Evolutionary conservation across 2,113 vertebrate species (phyloP).

Genomic region (Phylloscopus whistleri): DNA sequence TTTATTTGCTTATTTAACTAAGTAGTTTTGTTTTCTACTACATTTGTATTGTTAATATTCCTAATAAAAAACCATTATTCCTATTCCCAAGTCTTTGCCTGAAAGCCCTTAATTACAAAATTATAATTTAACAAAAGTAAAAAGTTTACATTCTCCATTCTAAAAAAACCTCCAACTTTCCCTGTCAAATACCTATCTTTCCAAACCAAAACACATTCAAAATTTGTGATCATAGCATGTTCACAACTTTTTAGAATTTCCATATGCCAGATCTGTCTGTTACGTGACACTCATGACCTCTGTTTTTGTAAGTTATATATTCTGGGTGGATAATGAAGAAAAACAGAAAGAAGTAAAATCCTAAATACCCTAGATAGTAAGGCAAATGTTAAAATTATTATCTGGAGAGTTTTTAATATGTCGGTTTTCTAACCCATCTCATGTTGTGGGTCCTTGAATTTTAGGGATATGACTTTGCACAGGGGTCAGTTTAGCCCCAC

Average conservation of each 20-base stretch:
- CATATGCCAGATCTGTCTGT: not conserved
- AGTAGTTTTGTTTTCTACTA: too few species aligned
- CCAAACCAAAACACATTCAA: not conserved
- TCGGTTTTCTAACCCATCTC: not conserved
- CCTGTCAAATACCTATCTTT: too few species aligned
- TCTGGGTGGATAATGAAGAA: not conserved
- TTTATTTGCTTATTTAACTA: too few species aligned
- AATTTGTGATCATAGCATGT: not conserved
- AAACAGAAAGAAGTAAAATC: not conserved
- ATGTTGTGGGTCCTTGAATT: not conserved
- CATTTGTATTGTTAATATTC: too few species aligned
- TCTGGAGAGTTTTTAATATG: not conserved
- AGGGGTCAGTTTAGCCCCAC: fast-evolving
- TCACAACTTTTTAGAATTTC: not conserved
- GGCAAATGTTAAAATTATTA: not conserved
- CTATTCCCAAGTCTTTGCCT: too few species aligned
- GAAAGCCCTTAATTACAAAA: too few species aligned
- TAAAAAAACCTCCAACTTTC: too few species aligned
- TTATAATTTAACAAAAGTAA: too few species aligned
- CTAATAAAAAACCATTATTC: too few species aligned
- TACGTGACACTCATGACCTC: not conserved
- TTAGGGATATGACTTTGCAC: not conserved
- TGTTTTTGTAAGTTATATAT: not conserved
- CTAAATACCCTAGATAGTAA: not conserved
- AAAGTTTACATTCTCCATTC: too few species aligned